These are phyloP conservation scores for Danio albolineatus DNA, from an alignment of 2,797 vertebrate genomes.

Conservation along the genomic window DNA sequence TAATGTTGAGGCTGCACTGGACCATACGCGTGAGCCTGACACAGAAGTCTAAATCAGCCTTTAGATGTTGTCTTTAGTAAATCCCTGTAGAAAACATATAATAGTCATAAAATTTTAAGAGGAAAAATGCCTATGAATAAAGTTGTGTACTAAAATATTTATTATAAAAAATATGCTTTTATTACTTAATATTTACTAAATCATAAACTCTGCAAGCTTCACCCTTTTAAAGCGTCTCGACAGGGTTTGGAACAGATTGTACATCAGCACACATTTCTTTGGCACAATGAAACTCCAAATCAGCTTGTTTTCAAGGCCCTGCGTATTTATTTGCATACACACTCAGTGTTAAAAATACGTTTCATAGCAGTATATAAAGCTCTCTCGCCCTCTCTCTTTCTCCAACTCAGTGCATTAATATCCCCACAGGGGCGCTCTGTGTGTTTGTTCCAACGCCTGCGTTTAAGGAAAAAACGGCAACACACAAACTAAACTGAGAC, in stretches of 20 bases:
- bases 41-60: too few relatives aligned
- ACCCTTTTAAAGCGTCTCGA: neutral
- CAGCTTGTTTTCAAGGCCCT: slow-evolving; percentile 1
- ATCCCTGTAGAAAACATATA: too few relatives aligned
- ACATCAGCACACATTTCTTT: slow-evolving; percentile 30
- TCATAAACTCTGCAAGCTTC: neutral
- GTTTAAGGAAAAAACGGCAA: slow-evolving; percentile 69
- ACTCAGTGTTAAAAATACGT: slow-evolving; percentile 53
- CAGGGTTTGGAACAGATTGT: slow-evolving; percentile 12
- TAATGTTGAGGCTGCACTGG: too few relatives aligned
- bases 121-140: neutral
- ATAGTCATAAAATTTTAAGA: too few relatives aligned
- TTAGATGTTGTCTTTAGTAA: too few relatives aligned
- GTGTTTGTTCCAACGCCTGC: slow-evolving; percentile 81
- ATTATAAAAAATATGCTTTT: neutral
- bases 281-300: slow-evolving; percentile 8
- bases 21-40: too few relatives aligned
- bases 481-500: slow-evolving; percentile 75
- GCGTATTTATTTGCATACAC: slow-evolving; percentile 62
- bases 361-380: slow-evolving; percentile 8
- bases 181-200: neutral
- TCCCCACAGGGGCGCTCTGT: slow-evolving; percentile 74
- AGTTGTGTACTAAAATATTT: neutral
- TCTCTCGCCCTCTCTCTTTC: slow-evolving; percentile 26
- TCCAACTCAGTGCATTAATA: slow-evolving; percentile 75